A percentile compares a stretch with the other conserved stretches of the same genome.
Evolutionary conservation across 2,888 invertebrate species (phyloP).

Genomic region (Agrotis puta): DNA sequence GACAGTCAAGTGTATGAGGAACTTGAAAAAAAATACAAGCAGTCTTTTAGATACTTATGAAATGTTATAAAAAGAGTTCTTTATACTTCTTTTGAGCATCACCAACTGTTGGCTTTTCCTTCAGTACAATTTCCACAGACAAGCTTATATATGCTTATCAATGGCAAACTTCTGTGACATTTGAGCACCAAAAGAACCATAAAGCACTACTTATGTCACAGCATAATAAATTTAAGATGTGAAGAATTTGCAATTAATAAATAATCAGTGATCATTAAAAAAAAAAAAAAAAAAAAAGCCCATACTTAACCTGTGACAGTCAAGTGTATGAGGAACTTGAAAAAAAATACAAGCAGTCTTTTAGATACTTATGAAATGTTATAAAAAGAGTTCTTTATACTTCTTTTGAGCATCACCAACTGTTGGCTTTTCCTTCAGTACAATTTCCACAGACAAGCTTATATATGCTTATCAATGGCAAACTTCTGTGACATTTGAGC

Average conservation of each 20-base stretch:
- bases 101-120: not conserved
- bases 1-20: not conserved
- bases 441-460: not conserved
- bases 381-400: not conserved
- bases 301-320: not conserved
- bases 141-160: not conserved
- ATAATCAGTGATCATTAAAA: no score
- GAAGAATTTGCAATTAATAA: no score
- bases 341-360: slow-evolving; percentile 9
- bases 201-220: not conserved
- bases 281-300: no score
- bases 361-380: not conserved
- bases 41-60: not conserved
- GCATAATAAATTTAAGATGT: not conserved
- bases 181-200: not conserved
- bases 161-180: not conserved
- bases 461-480: not conserved
- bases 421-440: not conserved
- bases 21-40: slow-evolving; percentile 8
- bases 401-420: not conserved
- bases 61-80: not conserved
- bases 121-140: not conserved
- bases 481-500: not conserved
- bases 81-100: not conserved
- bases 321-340: not conserved